phyloP scores from a whole-genome alignment of 2,113 vertebrate genomes.

The Taurulus bubalis region DNA sequence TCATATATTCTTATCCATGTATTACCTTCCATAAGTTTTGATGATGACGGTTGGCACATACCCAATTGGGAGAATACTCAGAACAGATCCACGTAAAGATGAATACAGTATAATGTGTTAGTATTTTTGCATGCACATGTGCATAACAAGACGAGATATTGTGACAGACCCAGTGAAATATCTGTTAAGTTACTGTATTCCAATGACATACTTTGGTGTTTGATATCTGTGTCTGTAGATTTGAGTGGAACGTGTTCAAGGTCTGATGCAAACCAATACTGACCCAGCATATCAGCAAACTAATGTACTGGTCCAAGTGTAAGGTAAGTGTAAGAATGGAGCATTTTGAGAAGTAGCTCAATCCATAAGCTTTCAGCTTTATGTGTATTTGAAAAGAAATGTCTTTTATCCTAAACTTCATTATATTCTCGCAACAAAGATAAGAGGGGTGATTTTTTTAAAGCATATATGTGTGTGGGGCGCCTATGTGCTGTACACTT shows the following conservation, averaged over 20 bases:
- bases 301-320: not conserved
- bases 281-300: not conserved
- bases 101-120: no score
- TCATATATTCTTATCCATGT: no score
- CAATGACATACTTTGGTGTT: not conserved
- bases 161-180: not conserved
- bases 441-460: not conserved
- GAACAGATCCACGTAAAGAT: no score
- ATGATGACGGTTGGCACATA: no score
- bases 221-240: not conserved
- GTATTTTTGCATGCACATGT: not conserved
- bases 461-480: constrained; percentile 14
- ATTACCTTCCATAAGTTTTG: no score
- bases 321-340: not conserved
- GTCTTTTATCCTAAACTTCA: constrained; percentile 8
- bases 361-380: not conserved
- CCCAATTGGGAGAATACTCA: no score
- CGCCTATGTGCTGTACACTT: constrained; percentile 37
- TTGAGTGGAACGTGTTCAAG: not conserved
- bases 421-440: constrained; percentile 4
- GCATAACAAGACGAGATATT: not conserved
- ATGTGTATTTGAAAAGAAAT: not conserved
- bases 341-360: constrained; percentile 7
- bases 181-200: not conserved
- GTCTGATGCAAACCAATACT: not conserved